Percentiles rank a stretch among this genome's conserved stretches.
Evolutionary conservation across 1,140 invertebrate genomes (phyloP).

Genomic region (Gonatopus flavifemur): DNA sequence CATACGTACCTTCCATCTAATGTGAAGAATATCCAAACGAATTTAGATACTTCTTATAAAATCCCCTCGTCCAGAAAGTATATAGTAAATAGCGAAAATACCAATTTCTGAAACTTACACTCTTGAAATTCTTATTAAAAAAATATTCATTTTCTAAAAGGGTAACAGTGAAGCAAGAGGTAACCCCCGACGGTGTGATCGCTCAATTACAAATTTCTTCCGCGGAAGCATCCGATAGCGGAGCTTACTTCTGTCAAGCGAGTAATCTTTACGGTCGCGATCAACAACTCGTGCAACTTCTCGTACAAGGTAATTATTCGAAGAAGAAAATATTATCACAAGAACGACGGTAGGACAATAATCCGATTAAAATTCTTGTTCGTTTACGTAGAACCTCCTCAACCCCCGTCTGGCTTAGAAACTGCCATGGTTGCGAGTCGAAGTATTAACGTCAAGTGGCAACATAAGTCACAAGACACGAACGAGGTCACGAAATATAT

Average conservation of each 20-base stretch:
- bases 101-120: too few species aligned
- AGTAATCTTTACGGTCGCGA: slow-evolving; percentile 81
- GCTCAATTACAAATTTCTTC: slow-evolving; percentile 74
- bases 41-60: too few species aligned
- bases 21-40: too few species aligned
- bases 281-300: slow-evolving; percentile 76
- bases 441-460: slow-evolving; percentile 74
- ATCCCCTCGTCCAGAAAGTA: too few species aligned
- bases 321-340: slow-evolving; percentile 3
- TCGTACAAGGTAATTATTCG: slow-evolving; percentile 75
- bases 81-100: too few species aligned
- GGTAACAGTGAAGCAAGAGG: slow-evolving; percentile 69
- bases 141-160: too few species aligned
- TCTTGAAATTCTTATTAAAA: too few species aligned
- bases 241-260: slow-evolving; percentile 81
- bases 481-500: slow-evolving; percentile 74
- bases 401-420: slow-evolving; percentile 69
- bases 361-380: not conserved
- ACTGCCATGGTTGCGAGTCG: slow-evolving; percentile 71
- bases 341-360: not conserved
- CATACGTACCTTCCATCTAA: not conserved
- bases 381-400: slow-evolving; percentile 72
- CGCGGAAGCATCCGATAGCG: slow-evolving; percentile 73
- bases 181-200: slow-evolving; percentile 67
- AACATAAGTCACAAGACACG: slow-evolving; percentile 68